Conservation (phyloP, 2,888 invertebrate species). For the Deilephila elpenor region DNA sequence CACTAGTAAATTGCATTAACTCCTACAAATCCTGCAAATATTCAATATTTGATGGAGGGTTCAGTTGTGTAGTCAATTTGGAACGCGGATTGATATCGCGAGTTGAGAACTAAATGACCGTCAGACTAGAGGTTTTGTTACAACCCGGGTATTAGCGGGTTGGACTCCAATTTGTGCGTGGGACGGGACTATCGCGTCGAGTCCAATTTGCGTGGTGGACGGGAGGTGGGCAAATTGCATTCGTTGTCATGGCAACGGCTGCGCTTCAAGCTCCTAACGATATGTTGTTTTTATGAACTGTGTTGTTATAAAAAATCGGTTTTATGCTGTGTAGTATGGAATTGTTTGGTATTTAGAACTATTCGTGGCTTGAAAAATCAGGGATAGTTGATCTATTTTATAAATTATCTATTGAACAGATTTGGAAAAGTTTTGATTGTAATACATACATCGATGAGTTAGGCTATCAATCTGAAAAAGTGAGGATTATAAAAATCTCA, state of each 20-base stretch:
- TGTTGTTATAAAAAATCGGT: not conserved
- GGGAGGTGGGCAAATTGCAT: slow-evolving; percentile 29
- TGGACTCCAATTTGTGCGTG: slow-evolving; percentile 31
- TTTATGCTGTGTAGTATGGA: not conserved
- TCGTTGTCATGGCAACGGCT: slow-evolving; percentile 22
- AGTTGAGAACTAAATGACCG: slow-evolving; percentile 17
- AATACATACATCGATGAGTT: no score
- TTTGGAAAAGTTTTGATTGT: no score
- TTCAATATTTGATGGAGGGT: not conserved
- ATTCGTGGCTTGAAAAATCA: no score
- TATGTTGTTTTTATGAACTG: not conserved
- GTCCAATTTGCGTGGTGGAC: slow-evolving; percentile 30
- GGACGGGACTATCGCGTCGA: slow-evolving; percentile 25
- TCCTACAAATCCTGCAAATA: not conserved
- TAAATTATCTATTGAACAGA: no score
- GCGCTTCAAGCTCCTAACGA: not conserved
- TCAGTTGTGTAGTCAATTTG: not conserved
- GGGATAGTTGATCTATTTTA: no score
- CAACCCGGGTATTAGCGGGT: slow-evolving; percentile 17
- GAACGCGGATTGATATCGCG: not conserved
- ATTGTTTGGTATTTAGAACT: not conserved
- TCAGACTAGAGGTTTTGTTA: slow-evolving; percentile 15
- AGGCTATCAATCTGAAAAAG: no score
- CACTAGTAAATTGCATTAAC: not conserved
- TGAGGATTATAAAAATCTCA: no score